Conservation (phyloP, 2,113 vertebrate species). For the Crotalus viridis region DNA sequence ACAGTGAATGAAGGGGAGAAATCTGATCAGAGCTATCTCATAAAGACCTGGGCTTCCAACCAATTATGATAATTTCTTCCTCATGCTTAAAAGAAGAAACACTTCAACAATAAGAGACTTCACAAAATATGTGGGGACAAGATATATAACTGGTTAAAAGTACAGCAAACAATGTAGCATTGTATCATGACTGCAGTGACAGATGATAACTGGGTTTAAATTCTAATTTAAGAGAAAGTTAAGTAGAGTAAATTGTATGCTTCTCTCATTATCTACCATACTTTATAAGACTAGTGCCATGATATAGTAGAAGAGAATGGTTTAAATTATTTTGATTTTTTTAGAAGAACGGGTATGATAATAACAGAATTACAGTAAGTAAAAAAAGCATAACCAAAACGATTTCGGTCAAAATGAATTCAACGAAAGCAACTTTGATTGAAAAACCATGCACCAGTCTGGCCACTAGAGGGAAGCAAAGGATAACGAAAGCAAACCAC, state of each 20-base stretch:
- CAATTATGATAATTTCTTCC: not conserved
- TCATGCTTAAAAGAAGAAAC: not conserved
- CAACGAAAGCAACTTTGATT: not conserved
- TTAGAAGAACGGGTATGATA: not conserved
- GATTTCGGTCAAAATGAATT: not conserved
- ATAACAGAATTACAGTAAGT: not conserved
- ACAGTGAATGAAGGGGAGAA: not conserved
- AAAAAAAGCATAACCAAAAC: not conserved
- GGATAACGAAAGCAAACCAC: slow-evolving; percentile 26
- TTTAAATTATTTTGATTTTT: not conserved
- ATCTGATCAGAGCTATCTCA: not conserved
- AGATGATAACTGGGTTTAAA: not conserved
- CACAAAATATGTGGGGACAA: not conserved
- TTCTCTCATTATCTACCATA: not conserved
- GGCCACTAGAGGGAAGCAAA: slow-evolving; percentile 53
- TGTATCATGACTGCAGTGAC: not conserved
- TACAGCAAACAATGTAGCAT: not conserved
- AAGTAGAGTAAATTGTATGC: not conserved
- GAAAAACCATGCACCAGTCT: not conserved
- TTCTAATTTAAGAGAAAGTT: not conserved
- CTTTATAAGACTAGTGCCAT: not conserved
- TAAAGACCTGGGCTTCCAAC: not conserved
- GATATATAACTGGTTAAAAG: not conserved
- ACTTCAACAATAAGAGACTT: not conserved
- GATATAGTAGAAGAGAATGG: not conserved